Percentiles rank a stretch among this genome's conserved stretches.
phyloP scores from a whole-genome alignment of 2,797 vertebrate species.

The Rousettus madagascariensis region DNA sequence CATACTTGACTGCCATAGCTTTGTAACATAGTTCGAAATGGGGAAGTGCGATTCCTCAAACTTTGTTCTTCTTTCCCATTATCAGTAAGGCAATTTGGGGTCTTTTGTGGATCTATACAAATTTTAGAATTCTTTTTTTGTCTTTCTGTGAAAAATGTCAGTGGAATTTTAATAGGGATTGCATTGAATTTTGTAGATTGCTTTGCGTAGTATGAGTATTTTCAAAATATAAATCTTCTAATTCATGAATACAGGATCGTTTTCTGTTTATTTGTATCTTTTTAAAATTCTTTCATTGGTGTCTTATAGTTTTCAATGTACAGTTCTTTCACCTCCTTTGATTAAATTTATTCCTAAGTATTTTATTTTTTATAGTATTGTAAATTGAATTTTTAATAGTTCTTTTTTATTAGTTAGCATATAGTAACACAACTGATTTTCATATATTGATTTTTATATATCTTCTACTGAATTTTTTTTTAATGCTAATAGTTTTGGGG shows the following conservation, averaged over 20 bases:
- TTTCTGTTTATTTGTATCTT: neutral
- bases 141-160: neutral
- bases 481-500: neutral
- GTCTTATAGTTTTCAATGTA: neutral
- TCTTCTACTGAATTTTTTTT: neutral
- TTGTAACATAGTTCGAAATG: neutral
- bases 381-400: neutral
- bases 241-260: neutral
- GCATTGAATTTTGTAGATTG: neutral
- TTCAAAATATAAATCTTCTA: neutral
- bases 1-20: neutral
- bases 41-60: neutral
- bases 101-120: neutral
- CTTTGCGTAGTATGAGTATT: neutral
- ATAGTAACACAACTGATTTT: neutral
- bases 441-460: neutral
- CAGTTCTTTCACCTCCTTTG: neutral
- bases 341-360: neutral
- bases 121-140: neutral
- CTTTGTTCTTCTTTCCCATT: neutral
- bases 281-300: neutral
- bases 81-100: neutral
- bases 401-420: neutral
- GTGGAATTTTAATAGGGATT: neutral
- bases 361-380: neutral